These are phyloP conservation scores for Dendroctonus valens DNA, from an alignment of 1,140 invertebrate species.

Conservation along the genomic window DNA sequence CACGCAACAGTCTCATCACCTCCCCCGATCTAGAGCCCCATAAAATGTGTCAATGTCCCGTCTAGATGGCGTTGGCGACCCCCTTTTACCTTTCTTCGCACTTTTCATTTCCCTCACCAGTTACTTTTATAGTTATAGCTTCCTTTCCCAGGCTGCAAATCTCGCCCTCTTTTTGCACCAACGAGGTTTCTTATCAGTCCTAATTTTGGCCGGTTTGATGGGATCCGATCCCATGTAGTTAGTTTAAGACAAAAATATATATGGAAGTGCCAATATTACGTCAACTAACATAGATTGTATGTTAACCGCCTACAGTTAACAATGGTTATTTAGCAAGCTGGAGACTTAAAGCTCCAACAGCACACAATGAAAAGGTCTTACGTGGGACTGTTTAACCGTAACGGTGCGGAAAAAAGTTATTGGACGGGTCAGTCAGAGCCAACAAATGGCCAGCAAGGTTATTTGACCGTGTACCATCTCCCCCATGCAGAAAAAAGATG, in stretches of 20 bases:
- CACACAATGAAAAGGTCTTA: too few species aligned
- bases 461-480: too few species aligned
- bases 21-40: slow-evolving; percentile 43
- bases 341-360: too few species aligned
- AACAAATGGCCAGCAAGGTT: too few species aligned
- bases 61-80: slow-evolving; percentile 47
- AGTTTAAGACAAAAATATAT: background rate
- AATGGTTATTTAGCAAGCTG: too few species aligned
- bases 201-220: slow-evolving; percentile 27
- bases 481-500: too few species aligned
- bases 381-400: too few species aligned
- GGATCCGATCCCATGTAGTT: slow-evolving; percentile 9
- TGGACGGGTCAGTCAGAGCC: too few species aligned
- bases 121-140: slow-evolving; percentile 51
- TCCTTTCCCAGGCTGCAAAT: slow-evolving; percentile 37
- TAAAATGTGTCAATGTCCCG: slow-evolving; percentile 46
- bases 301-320: too few species aligned
- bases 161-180: slow-evolving; percentile 14
- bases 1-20: slow-evolving; percentile 39
- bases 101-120: slow-evolving; percentile 48
- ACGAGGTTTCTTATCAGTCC: slow-evolving; percentile 28
- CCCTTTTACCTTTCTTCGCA: slow-evolving; percentile 48
- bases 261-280: too few species aligned
- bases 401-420: too few species aligned
- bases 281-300: too few species aligned